Base-by-base conservation (phyloP, 1,140 invertebrate species). In the Cyrtorhinus lividipennis region DNA sequence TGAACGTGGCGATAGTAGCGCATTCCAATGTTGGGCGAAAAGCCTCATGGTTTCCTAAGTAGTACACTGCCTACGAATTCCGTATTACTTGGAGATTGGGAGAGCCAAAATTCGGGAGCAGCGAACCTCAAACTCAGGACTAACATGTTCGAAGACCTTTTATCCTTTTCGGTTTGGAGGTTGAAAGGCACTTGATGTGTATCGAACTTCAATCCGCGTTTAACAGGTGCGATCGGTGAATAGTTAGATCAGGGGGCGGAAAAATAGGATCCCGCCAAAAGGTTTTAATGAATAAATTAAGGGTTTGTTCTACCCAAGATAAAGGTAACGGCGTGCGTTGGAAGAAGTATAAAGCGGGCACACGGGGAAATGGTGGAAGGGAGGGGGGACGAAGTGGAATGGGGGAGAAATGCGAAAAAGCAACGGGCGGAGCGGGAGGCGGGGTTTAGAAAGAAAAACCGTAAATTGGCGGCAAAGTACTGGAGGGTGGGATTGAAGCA, bases 381-480 rank as follows among this genome's bases (percentile, higher is more conserved):
- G 26, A 24, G 20, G 38, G 58, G 53, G 38, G 12, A 53, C 24
- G 24, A 27, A 25, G 45, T 15, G 45, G 30, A 25, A 30, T 57
- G 48, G 18, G 62, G 62, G 62, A 30, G 20, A 27, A 56, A 60
- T 25, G 12, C 24, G 63, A 27, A 53, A 45, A 22, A 27, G 20
- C 24, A 13, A 48, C n/a, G 22, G 45, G 30, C 22, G 56, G 30
- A 25, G 18, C 53, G 62, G 57, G 63, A 48, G 58, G 23, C 30
- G 62, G 30, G 59, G 27, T 20, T 20, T 20, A 27, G 24, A 15
- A 45, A 26, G 58, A 53, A 57, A 56, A 58, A 61, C 60, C 64
- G 64, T 65, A 65, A 65, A 65, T 65, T 65, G 64, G 64, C 59
- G 64, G 59, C 38, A 62, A 62, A 60, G 59, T 57, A 62, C 48